These are phyloP conservation scores for Zoanthus solanderi DNA, from an alignment of 92 coral and sea anemone species.

Conservation along the genomic window DNA sequence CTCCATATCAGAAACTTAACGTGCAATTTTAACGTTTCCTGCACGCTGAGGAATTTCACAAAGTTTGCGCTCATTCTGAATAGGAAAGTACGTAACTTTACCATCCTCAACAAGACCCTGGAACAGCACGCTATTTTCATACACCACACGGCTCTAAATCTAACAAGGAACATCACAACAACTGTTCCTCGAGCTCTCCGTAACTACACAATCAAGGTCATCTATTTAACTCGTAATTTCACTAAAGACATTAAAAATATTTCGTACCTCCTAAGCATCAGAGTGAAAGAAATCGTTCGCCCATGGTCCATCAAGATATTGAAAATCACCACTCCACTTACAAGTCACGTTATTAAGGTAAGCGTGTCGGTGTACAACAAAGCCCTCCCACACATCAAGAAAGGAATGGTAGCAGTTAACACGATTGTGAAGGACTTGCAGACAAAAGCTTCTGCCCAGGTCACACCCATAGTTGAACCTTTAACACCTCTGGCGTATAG, in stretches of 20 bases:
- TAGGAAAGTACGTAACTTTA: slow-evolving; percentile 54
- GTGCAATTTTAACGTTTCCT: slow-evolving; percentile 76
- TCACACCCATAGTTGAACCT: slow-evolving; percentile 73
- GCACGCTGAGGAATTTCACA: slow-evolving; percentile 73
- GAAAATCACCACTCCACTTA: slow-evolving; percentile 70
- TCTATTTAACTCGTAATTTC: slow-evolving; percentile 72
- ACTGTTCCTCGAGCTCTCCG: slow-evolving; percentile 73
- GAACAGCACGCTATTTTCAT: slow-evolving; percentile 52
- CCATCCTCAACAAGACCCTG: slow-evolving; percentile 70
- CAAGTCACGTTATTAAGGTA: slow-evolving; percentile 65
- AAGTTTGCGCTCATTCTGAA: slow-evolving; percentile 52
- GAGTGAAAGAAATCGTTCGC: slow-evolving; percentile 40
- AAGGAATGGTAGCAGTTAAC: slow-evolving; percentile 50
- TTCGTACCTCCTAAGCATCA: slow-evolving; percentile 53
- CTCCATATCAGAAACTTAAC: slow-evolving; percentile 62
- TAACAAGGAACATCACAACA: slow-evolving; percentile 66
- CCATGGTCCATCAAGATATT: slow-evolving; percentile 54
- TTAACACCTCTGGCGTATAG: slow-evolving; percentile 69
- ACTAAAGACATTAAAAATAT: slow-evolving; percentile 64
- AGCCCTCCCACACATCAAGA: slow-evolving; percentile 60
- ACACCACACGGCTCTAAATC: slow-evolving; percentile 26
- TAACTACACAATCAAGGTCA: slow-evolving; percentile 79
- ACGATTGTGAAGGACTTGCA: slow-evolving; percentile 55
- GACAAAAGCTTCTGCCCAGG: slow-evolving; percentile 53
- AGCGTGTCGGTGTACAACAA: slow-evolving; percentile 69